phyloP scores from a whole-genome alignment of 2,797 vertebrate genomes.

The Oreochromis mossambicus region DNA sequence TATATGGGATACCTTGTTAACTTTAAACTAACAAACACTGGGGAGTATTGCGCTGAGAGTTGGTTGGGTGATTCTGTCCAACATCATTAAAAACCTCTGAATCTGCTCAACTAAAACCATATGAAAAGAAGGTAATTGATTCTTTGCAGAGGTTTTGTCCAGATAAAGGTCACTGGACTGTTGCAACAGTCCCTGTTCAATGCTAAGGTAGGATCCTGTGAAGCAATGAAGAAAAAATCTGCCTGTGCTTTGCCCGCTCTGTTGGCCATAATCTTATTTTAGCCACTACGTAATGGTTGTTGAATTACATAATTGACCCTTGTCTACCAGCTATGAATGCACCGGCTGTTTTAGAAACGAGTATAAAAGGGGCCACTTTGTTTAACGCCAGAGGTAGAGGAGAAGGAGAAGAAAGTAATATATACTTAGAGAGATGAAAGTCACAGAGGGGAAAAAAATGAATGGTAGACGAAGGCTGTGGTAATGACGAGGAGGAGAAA shows the following conservation, averaged over 20 bases:
- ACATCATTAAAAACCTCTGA: slow-evolving; percentile 35
- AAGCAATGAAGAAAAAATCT: slow-evolving; percentile 32
- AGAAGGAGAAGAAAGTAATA: neutral
- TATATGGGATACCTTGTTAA: slow-evolving; percentile 5
- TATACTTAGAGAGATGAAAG: neutral
- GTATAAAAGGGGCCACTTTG: slow-evolving; percentile 58
- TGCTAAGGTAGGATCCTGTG: slow-evolving; percentile 14
- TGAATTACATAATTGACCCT: slow-evolving; percentile 79
- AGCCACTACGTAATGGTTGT: slow-evolving; percentile 79
- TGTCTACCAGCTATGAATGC: slow-evolving; percentile 70
- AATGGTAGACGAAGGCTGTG: neutral
- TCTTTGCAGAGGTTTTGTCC: neutral
- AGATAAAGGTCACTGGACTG: slow-evolving; percentile 14
- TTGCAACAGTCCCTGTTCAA: neutral
- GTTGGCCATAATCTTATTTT: slow-evolving; percentile 78
- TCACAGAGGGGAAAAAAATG: neutral
- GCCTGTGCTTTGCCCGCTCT: slow-evolving; percentile 55
- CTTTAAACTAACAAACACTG: slow-evolving; percentile 1
- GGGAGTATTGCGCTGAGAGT: neutral
- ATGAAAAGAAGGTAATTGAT: slow-evolving; percentile 23
- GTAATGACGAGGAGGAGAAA: neutral
- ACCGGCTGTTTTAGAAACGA: slow-evolving; percentile 46
- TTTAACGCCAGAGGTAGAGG: slow-evolving; percentile 31
- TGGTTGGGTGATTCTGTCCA: neutral
- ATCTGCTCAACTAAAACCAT: neutral